These are phyloP conservation scores for Cassiopea andromeda DNA, from an alignment of 30 jellyfish, hydroid and myxozoan species.

Conservation along the genomic window DNA sequence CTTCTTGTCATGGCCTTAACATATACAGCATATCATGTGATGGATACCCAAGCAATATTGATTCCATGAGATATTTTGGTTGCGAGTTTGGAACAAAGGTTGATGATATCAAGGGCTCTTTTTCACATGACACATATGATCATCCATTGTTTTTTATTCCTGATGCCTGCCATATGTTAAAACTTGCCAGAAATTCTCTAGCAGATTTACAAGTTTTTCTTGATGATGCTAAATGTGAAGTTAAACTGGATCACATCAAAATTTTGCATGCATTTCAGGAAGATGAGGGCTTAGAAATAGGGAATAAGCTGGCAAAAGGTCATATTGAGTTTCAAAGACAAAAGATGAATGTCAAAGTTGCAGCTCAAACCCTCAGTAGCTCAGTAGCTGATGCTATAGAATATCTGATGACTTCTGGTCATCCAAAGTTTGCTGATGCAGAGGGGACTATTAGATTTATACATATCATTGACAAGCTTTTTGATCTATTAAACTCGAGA, in stretches of 20 bases:
- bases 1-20: conserved; percentile 6
- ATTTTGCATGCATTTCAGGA: conserved; percentile 22
- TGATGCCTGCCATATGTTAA: conserved; percentile 64
- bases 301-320: conserved; percentile 17
- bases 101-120: conserved; percentile 7
- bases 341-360: conserved; percentile 61
- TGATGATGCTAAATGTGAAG: conserved; percentile 27
- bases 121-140: not conserved
- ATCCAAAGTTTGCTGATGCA: conserved; percentile 33
- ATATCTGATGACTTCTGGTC: conserved; percentile 20
- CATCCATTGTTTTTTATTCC: conserved; percentile 23
- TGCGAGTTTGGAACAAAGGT: conserved; percentile 42
- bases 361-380: conserved; percentile 65
- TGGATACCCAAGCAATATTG: conserved; percentile 27
- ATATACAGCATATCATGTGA: conserved; percentile 29
- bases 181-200: conserved; percentile 55
- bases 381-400: conserved; percentile 77
- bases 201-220: conserved; percentile 37
- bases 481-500: conserved; percentile 57
- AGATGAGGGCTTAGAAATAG: conserved; percentile 39
- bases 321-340: conserved; percentile 48
- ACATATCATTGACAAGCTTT: conserved; percentile 22
- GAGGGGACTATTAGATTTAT: conserved; percentile 48
- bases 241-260: conserved; percentile 38
- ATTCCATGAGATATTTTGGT: conserved; percentile 31